Evolutionary conservation across 2,888 invertebrate species (phyloP).

Genomic region (Portevinia maculata): DNA sequence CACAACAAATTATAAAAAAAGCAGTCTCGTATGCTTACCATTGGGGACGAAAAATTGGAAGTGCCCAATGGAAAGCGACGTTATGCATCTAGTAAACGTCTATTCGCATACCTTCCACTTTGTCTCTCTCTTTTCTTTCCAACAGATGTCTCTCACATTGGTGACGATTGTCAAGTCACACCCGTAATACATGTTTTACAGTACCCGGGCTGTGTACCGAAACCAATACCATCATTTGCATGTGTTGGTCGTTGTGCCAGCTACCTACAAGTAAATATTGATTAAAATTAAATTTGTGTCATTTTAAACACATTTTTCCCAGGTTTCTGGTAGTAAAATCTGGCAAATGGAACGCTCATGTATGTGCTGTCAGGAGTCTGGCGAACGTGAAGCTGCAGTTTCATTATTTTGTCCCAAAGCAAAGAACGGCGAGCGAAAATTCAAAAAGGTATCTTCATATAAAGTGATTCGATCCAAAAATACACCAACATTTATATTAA

Average conservation of each 20-base stretch:
- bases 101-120: background rate
- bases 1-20: too few species aligned
- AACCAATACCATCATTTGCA: slow-evolving; percentile 96
- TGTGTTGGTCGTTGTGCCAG: slow-evolving; percentile 96
- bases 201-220: slow-evolving; percentile 95
- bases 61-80: too few species aligned
- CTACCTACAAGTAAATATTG: slow-evolving; percentile 95
- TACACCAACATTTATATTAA: slow-evolving; percentile 75
- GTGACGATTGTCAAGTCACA: slow-evolving; percentile 94
- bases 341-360: slow-evolving; percentile 98
- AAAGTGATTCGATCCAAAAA: background rate
- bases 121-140: background rate
- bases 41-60: too few species aligned
- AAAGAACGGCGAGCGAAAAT: slow-evolving; percentile 92
- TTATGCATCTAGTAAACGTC: too few species aligned
- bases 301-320: background rate
- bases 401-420: slow-evolving; percentile 95
- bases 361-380: slow-evolving; percentile 97
- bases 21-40: too few species aligned
- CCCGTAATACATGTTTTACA: slow-evolving; percentile 96
- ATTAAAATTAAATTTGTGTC: background rate
- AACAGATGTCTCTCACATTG: slow-evolving; percentile 80
- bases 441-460: slow-evolving; percentile 88
- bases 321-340: slow-evolving; percentile 97
- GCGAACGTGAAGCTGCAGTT: slow-evolving; percentile 94